Evolutionary conservation across 1,140 invertebrate species (phyloP).

Genomic region (Drosophila tani): DNA sequence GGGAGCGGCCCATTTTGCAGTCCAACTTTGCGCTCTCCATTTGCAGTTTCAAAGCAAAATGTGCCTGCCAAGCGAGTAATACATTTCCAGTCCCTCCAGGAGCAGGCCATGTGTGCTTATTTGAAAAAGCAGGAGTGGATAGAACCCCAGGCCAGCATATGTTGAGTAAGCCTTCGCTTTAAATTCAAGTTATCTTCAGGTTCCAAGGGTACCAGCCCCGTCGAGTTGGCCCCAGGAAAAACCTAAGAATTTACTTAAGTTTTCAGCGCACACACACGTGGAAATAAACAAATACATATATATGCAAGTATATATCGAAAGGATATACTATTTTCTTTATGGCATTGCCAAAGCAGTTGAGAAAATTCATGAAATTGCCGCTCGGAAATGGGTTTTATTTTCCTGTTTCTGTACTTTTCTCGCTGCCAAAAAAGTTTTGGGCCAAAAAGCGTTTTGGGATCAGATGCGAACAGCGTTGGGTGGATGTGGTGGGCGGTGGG

Average conservation of each 20-base stretch:
- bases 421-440: conserved; percentile 23
- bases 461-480: conserved; percentile 12
- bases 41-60: conserved; percentile 57
- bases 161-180: not conserved
- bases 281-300: conserved; percentile 3
- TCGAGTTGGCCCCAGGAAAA: not conserved
- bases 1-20: conserved; percentile 25
- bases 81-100: conserved; percentile 31
- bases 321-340: conserved; percentile 56
- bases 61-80: conserved; percentile 47
- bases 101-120: conserved; percentile 4
- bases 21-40: conserved; percentile 48
- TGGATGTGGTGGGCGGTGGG: not conserved
- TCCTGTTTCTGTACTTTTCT: conserved; percentile 6
- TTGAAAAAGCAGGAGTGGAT: not conserved
- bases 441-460: conserved; percentile 50
- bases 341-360: conserved; percentile 49
- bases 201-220: too few species aligned
- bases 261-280: conserved; percentile 6
- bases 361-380: conserved; percentile 49
- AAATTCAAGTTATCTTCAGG: too few species aligned
- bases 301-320: not conserved
- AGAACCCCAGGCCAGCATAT: not conserved
- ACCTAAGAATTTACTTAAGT: conserved; percentile 15
- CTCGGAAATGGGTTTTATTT: conserved; percentile 47